phyloP scores from a whole-genome alignment of 2,113 vertebrate species.

The Chinchilla lanigera region DNA sequence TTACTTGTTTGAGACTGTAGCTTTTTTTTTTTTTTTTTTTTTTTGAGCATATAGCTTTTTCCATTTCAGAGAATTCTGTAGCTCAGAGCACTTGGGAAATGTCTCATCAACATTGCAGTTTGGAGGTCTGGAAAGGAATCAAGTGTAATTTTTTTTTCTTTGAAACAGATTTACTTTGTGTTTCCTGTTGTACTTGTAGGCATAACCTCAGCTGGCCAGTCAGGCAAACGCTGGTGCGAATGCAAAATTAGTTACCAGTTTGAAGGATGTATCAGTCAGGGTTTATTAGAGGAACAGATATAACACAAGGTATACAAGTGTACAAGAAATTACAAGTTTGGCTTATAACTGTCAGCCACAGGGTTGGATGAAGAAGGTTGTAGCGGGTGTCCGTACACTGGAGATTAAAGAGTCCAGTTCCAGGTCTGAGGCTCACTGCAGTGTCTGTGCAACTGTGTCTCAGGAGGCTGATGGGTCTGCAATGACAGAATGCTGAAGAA shows the following conservation, averaged over 20 bases:
- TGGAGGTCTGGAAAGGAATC: slow-evolving; percentile 9
- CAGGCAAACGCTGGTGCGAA: background rate
- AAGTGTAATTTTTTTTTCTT: background rate
- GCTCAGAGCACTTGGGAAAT: slow-evolving; percentile 14
- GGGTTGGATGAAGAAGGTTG: no score
- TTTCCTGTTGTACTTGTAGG: background rate
- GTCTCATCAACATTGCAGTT: background rate
- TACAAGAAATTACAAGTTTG: no score
- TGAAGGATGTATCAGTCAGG: background rate
- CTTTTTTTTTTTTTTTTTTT: background rate
- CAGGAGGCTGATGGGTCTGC: no score
- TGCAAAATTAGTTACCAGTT: background rate
- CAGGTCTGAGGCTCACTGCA: no score
- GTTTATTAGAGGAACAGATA: no score
- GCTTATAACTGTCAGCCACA: no score
- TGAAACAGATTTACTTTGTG: background rate
- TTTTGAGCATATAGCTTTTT: background rate
- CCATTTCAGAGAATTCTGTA: background rate
- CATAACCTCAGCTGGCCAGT: background rate
- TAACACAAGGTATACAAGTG: no score
- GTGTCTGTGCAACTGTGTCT: no score
- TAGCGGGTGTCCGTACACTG: no score
- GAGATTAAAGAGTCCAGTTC: no score
- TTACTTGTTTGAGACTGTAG: background rate
- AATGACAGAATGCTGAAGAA: no score